Conservation (phyloP, 1,140 invertebrate species). For the Atta texana region DNA sequence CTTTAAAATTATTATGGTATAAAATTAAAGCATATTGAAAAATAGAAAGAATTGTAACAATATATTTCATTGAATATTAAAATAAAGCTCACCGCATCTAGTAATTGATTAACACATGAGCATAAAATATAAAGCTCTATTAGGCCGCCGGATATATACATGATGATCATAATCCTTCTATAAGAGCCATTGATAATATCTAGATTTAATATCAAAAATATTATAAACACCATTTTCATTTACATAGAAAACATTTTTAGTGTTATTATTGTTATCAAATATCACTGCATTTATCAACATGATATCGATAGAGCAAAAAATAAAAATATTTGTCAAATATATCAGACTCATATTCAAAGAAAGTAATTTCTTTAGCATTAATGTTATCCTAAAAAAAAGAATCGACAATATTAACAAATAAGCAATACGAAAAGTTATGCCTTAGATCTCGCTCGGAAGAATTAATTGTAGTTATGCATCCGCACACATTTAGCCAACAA, state of each 20-base stretch:
- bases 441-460: too few species aligned
- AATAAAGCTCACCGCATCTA: slow-evolving; percentile 68
- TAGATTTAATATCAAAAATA: neutral
- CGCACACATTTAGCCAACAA: too few species aligned
- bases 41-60: neutral
- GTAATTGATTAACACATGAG: slow-evolving; percentile 69
- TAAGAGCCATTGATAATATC: neutral
- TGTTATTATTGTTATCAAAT: slow-evolving; percentile 2
- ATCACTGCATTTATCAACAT: slow-evolving; percentile 66
- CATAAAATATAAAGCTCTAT: slow-evolving; percentile 73
- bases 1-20: neutral
- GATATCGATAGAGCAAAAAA: slow-evolving; percentile 70
- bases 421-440: too few species aligned
- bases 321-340: slow-evolving; percentile 70
- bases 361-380: slow-evolving; percentile 60
- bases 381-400: slow-evolving; percentile 63
- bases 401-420: neutral
- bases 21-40: neutral
- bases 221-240: neutral
- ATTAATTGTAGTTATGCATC: too few species aligned
- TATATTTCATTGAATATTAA: neutral
- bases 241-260: neutral
- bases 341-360: slow-evolving; percentile 66
- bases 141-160: slow-evolving; percentile 57
- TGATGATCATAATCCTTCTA: slow-evolving; percentile 46